Base-by-base conservation (phyloP, 2,888 invertebrate genomes). In the Drosophila merina region DNA sequence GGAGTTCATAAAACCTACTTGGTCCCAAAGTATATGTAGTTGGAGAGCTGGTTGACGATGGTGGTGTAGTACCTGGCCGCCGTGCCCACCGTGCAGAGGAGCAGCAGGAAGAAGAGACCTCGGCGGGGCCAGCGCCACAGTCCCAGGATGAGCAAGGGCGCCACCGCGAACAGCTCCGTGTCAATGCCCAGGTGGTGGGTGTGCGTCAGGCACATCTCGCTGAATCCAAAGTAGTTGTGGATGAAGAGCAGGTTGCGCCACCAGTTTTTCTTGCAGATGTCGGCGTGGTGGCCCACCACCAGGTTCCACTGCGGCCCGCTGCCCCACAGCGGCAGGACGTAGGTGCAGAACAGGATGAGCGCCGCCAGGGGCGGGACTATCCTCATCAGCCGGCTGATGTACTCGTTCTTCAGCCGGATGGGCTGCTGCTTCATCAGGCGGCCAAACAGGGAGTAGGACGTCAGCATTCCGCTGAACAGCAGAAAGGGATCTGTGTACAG, bases 131-230 rank as follows among this genome's bases (percentile, higher is more conserved):
- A 94, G 75, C 93, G 94, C 93, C 94, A 95, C 14, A 95, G 82
- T 1, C 77, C 76, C 5, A 92, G 90, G 3, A 94, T 93, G 82
- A 95, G 90, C 6, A 94, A 77, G 0, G 95, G 95, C 1, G 95
- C 94, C 14, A 93, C 79, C 0, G 93, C 92, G 84, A 95, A 95
- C 25, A 95, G 89, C 89, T 95, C 94, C 0, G 94, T 95, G 80
- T 95, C 95, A 70, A 95, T 95, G 36, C 95, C 95, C 52, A 95
- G 84, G 83, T 95, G 95, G 89, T 95, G 95, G 0, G 95, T 95
- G 75, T 95, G 95, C 0, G 95, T 95, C 25, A 95, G 90, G 82
- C 95, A 95, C 94, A 95, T 95, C 79, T 95, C 93, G 81, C 94
- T 93, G 80, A 95, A 95, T 42, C 95, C 95, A 83, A 94, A 95